Percentiles rank a stretch among this genome's conserved stretches.
These are phyloP conservation scores for Isotomurus palustris DNA, from an alignment of 2,888 invertebrate species.

Conservation along the genomic window DNA sequence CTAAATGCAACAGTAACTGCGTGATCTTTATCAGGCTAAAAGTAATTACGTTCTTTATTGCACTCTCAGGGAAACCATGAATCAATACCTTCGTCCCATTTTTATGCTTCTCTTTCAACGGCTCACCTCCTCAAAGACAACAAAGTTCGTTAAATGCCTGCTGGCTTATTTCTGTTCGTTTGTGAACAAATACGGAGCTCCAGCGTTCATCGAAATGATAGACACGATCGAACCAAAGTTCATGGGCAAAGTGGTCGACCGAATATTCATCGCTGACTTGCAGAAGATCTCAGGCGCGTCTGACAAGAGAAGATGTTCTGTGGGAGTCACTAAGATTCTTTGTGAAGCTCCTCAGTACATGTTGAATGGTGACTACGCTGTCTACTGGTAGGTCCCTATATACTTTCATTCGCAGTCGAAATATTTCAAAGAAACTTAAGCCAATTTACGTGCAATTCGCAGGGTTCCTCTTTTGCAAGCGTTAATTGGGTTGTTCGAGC, in stretches of 20 bases:
- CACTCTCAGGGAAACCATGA: constrained; percentile 64
- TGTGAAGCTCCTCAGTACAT: constrained; percentile 66
- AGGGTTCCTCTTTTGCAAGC: constrained; percentile 60
- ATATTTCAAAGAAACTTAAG: not conserved
- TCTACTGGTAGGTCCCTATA: constrained; percentile 54
- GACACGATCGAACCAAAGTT: constrained; percentile 83
- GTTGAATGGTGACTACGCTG: constrained; percentile 61
- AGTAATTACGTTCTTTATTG: constrained; percentile 53
- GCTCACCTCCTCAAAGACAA: constrained; percentile 86
- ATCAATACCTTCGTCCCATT: constrained; percentile 76
- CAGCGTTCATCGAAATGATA: constrained; percentile 67
- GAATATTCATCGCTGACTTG: constrained; percentile 77
- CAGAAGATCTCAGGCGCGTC: constrained; percentile 76
- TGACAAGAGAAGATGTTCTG: constrained; percentile 85
- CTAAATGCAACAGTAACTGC: not conserved
- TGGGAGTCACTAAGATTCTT: constrained; percentile 80
- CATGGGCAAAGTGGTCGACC: constrained; percentile 93
- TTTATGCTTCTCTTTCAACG: constrained; percentile 90
- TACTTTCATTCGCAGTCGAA: not conserved
- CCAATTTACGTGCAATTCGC: not conserved
- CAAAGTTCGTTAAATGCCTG: constrained; percentile 85
- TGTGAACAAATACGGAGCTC: constrained; percentile 73
- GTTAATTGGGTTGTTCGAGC: constrained; percentile 79
- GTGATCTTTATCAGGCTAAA: not conserved
- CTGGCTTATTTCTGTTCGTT: constrained; percentile 88